phyloP scores from a whole-genome alignment of 2,888 invertebrate species.

The Amblyjoppa fuscipennis region DNA sequence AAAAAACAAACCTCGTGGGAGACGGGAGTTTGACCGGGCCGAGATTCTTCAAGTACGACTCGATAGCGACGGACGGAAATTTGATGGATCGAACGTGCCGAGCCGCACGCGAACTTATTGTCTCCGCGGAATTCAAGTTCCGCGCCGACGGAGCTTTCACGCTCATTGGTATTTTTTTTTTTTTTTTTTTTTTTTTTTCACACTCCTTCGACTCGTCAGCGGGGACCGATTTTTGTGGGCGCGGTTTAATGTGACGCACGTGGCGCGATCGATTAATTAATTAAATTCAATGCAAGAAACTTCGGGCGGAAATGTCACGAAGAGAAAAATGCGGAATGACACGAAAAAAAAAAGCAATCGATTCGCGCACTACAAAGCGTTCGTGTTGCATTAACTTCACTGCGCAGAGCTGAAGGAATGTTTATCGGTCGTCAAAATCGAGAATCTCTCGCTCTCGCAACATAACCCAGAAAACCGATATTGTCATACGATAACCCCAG shows the following conservation, averaged over 20 bases:
- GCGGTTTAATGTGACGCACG: not conserved
- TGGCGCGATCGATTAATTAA: slow-evolving; percentile 14
- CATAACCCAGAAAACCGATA: not conserved
- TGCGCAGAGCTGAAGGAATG: not conserved
- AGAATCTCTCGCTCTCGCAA: not conserved
- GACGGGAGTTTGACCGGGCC: slow-evolving; percentile 47
- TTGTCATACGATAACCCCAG: slow-evolving; percentile 33
- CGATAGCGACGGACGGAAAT: slow-evolving; percentile 31
- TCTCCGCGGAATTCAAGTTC: slow-evolving; percentile 19
- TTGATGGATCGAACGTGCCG: slow-evolving; percentile 43
- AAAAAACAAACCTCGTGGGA: slow-evolving; percentile 50
- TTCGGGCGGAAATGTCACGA: slow-evolving; percentile 12
- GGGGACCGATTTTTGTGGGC: not conserved
- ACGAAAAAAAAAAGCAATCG: slow-evolving; percentile 17
- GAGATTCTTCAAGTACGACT: slow-evolving; percentile 48
- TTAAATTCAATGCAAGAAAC: slow-evolving; percentile 20
- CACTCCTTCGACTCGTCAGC: not conserved
- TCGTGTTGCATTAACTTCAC: not conserved
- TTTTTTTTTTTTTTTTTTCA: not conserved
- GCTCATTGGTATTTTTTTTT: slow-evolving; percentile 4
- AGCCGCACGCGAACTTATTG: slow-evolving; percentile 31
- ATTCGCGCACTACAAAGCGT: not conserved
- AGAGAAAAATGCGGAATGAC: slow-evolving; percentile 9
- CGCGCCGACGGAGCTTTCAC: slow-evolving; percentile 14
- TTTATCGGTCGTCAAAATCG: slow-evolving; percentile 1